Evolutionary conservation across 2,113 vertebrate genomes (phyloP).

Genomic region (Stigmatopora nigra): DNA sequence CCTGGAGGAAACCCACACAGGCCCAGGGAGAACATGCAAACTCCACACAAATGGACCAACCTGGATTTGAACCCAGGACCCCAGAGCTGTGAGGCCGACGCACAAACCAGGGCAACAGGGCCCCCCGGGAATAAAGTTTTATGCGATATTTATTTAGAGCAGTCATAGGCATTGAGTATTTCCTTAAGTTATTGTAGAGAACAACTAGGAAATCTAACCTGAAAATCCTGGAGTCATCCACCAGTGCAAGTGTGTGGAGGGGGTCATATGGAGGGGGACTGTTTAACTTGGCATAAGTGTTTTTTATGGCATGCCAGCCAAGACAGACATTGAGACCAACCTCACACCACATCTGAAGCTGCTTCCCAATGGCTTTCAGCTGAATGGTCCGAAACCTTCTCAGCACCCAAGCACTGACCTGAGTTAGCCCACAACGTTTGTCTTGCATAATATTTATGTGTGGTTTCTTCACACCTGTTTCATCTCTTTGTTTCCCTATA

Average conservation of each 20-base stretch:
- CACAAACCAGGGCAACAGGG: no score
- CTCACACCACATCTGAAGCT: slow-evolving; percentile 40
- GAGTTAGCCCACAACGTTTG: slow-evolving; percentile 9
- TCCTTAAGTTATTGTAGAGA: background rate
- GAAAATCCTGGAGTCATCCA: background rate
- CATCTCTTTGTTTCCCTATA: slow-evolving; percentile 16
- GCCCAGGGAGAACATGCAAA: no score
- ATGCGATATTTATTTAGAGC: background rate
- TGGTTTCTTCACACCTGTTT: slow-evolving; percentile 7
- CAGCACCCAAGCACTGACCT: slow-evolving; percentile 20
- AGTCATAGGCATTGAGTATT: slow-evolving; percentile 6
- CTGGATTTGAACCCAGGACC: no score
- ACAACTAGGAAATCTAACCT: background rate
- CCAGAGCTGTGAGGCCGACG: no score
- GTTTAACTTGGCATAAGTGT: slow-evolving; percentile 53
- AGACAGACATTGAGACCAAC: slow-evolving; percentile 32
- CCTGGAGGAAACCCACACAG: no score
- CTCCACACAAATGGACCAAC: no score
- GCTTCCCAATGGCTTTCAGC: slow-evolving; percentile 25
- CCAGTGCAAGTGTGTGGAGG: background rate
- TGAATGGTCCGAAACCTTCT: slow-evolving; percentile 33
- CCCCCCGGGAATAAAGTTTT: no score
- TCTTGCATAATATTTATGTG: slow-evolving; percentile 23
- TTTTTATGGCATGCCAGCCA: slow-evolving; percentile 29
- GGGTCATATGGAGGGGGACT: slow-evolving; percentile 3